Evolutionary conservation across 1,140 invertebrate genomes (phyloP).

Genomic region (Eueides isabella): DNA sequence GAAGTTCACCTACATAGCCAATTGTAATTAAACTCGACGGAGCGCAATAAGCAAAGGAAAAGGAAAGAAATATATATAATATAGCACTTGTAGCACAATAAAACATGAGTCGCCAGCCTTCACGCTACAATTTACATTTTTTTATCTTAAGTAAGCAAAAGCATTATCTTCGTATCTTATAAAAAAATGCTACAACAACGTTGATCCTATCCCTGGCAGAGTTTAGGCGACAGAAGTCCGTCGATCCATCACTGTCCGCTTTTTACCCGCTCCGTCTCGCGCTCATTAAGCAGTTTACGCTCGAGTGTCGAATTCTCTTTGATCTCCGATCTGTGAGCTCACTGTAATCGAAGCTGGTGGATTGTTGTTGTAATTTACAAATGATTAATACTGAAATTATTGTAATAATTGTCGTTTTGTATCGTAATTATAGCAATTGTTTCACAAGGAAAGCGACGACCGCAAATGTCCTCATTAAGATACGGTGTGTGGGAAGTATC

Average conservation of each 20-base stretch:
- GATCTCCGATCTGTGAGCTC: not conserved
- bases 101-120: not conserved
- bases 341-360: not conserved
- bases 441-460: too few species aligned
- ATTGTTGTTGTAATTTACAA: not conserved
- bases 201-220: not conserved
- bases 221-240: not conserved
- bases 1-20: too few species aligned
- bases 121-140: not conserved
- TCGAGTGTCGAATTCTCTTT: conserved; percentile 6
- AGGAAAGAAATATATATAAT: too few species aligned
- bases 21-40: too few species aligned
- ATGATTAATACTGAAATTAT: not conserved
- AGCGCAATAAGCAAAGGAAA: too few species aligned
- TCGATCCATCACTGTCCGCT: conserved; percentile 25
- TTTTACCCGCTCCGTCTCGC: conserved; percentile 17
- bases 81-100: not conserved
- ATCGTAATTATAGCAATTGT: too few species aligned
- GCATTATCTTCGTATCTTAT: not conserved
- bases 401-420: not conserved
- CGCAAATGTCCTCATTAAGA: too few species aligned
- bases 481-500: too few species aligned
- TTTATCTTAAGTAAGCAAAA: not conserved
- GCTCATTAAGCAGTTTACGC: conserved; percentile 22
- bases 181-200: not conserved